Conservation (phyloP, 2,113 vertebrate species). For the Chlorocebus sabaeus region DNA sequence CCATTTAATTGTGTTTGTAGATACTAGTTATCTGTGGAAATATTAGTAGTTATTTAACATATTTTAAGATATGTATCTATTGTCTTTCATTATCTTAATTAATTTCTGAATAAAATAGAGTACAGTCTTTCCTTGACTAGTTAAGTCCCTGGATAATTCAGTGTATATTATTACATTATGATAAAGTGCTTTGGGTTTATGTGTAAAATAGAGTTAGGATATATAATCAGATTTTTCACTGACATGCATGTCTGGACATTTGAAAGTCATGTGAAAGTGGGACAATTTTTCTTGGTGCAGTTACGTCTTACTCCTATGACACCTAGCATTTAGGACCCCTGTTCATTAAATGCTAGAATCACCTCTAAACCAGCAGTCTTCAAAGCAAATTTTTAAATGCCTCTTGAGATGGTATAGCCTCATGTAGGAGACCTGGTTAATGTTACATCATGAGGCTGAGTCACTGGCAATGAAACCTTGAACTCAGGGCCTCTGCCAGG, state of each 20-base stretch:
- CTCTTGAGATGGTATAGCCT: background rate
- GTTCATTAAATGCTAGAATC: background rate
- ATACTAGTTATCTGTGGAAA: background rate
- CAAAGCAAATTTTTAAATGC: background rate
- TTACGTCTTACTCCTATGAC: background rate
- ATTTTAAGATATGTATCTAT: background rate
- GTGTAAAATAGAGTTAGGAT: background rate
- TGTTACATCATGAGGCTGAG: background rate
- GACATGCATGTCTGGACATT: background rate
- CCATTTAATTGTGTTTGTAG: conserved; percentile 23
- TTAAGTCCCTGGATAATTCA: conserved; percentile 9
- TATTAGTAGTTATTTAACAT: background rate
- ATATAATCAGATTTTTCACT: background rate
- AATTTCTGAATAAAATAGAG: background rate
- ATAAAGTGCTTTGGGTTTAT: background rate
- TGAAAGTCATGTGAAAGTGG: background rate
- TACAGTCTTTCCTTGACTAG: background rate
- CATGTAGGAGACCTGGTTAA: background rate
- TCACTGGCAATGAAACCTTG: background rate
- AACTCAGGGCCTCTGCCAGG: background rate
- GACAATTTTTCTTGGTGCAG: background rate
- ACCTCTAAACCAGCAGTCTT: background rate
- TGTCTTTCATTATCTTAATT: background rate
- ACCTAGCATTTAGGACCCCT: background rate
- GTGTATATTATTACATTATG: background rate